phyloP scores from a whole-genome alignment of 2,797 vertebrate species.

The Poeciliopsis presidionis region DNA sequence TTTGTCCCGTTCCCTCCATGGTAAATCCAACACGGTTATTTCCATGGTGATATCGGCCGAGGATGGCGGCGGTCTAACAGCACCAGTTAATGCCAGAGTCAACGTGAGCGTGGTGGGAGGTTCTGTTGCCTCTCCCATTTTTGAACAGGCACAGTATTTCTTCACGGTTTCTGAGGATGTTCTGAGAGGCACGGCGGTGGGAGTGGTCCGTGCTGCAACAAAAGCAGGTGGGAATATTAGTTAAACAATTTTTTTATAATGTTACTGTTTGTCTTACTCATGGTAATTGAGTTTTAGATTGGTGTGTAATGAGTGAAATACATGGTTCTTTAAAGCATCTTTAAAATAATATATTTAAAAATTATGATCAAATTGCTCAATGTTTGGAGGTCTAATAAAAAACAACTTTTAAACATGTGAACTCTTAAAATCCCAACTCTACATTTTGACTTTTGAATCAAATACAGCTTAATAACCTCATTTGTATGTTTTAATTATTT shows the following conservation, averaged over 20 bases:
- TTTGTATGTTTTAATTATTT: not conserved
- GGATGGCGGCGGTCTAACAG: slow-evolving; percentile 89
- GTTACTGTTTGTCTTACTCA: not conserved
- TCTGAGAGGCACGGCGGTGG: slow-evolving; percentile 86
- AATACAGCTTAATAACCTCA: not conserved
- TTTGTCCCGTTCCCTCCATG: slow-evolving; percentile 89
- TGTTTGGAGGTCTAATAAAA: not conserved
- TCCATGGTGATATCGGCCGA: slow-evolving; percentile 90
- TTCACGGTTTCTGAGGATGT: slow-evolving; percentile 90
- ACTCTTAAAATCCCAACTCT: not conserved
- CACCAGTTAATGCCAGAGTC: slow-evolving; percentile 87
- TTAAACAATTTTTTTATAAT: not conserved
- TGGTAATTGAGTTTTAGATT: not conserved
- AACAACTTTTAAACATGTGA: not conserved
- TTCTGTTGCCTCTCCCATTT: slow-evolving; percentile 87
- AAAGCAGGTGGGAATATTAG: slow-evolving; percentile 71
- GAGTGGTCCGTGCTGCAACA: slow-evolving; percentile 84
- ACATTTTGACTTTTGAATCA: not conserved
- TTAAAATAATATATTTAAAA: not conserved
- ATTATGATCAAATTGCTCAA: not conserved
- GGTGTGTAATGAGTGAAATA: not conserved
- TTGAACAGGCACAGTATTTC: slow-evolving; percentile 93
- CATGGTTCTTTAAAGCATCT: not conserved
- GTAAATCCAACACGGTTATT: slow-evolving; percentile 90
- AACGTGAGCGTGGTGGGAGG: slow-evolving; percentile 94